Evolutionary conservation across 2,113 vertebrate genomes (phyloP).

Genomic region (Azemiops feae): DNA sequence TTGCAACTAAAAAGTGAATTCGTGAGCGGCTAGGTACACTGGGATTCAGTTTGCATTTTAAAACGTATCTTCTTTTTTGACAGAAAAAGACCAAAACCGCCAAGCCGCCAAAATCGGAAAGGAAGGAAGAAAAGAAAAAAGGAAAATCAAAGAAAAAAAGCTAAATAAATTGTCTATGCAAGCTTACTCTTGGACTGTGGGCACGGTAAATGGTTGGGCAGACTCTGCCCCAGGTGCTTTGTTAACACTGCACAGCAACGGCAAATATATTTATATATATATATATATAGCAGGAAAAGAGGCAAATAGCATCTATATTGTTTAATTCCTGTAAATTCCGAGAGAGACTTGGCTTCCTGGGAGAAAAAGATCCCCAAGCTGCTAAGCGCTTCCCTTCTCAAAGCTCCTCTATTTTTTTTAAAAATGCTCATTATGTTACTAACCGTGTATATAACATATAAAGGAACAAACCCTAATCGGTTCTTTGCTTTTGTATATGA

Average conservation of each 20-base stretch:
- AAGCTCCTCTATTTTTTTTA: constrained; percentile 28
- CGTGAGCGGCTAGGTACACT: background rate
- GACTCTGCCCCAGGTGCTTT: constrained; percentile 50
- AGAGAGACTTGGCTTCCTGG: background rate
- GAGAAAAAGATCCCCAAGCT: background rate
- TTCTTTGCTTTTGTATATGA: constrained; percentile 68
- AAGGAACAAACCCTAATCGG: constrained; percentile 28
- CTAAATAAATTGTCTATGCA: constrained; percentile 34
- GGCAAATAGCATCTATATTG: background rate
- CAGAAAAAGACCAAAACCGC: constrained; percentile 84
- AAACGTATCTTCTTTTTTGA: constrained; percentile 51
- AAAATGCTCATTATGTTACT: constrained; percentile 31
- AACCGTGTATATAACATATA: constrained; percentile 71
- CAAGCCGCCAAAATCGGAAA: constrained; percentile 78
- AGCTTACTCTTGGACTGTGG: background rate
- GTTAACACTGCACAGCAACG: background rate
- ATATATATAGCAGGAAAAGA: background rate
- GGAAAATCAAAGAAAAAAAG: constrained; percentile 78
- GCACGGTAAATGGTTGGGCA: background rate
- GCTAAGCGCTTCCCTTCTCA: constrained; percentile 40
- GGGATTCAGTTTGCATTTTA: background rate
- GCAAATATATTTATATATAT: background rate
- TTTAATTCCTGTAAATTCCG: constrained; percentile 20
- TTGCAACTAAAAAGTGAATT: background rate
- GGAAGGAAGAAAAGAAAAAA: constrained; percentile 78